Percentiles rank a stretch among this genome's conserved stretches.
Evolutionary conservation across 2,113 vertebrate genomes (phyloP).

Genomic region (Formicarius rufipectus): DNA sequence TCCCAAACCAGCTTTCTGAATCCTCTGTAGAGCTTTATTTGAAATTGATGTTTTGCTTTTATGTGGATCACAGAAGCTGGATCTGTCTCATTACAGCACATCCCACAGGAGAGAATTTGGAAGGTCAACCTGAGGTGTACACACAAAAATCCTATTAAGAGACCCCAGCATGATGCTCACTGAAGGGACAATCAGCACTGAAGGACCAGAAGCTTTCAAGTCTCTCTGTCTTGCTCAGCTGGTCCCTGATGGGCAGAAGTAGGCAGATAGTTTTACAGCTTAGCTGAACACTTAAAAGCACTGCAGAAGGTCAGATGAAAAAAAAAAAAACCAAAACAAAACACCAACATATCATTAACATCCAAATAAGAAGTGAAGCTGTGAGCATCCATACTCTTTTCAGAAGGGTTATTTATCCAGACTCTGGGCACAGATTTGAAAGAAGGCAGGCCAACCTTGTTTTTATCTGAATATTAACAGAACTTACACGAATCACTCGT

Average conservation of each 20-base stretch:
- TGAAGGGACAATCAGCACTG: background rate
- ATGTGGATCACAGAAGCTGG: background rate
- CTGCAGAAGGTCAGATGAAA: background rate
- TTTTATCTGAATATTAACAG: background rate
- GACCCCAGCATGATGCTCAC: conserved; percentile 23
- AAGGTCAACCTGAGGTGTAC: conserved; percentile 14
- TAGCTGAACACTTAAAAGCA: background rate
- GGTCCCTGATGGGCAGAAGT: background rate
- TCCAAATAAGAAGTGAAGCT: background rate
- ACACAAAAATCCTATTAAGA: conserved; percentile 45
- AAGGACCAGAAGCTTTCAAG: background rate
- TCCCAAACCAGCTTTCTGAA: background rate
- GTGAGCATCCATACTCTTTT: background rate
- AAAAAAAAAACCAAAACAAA: background rate
- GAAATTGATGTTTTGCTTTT: background rate
- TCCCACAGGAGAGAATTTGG: background rate
- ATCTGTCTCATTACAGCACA: conserved; percentile 19
- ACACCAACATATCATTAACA: background rate
- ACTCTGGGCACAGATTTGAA: background rate
- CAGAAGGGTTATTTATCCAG: background rate
- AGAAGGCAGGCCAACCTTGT: background rate
- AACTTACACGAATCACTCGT: background rate
- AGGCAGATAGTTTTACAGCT: background rate
- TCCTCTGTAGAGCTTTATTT: background rate
- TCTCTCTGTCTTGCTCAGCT: background rate